phyloP scores from a whole-genome alignment of 2,888 invertebrate genomes.

The Drosophila formosana region DNA sequence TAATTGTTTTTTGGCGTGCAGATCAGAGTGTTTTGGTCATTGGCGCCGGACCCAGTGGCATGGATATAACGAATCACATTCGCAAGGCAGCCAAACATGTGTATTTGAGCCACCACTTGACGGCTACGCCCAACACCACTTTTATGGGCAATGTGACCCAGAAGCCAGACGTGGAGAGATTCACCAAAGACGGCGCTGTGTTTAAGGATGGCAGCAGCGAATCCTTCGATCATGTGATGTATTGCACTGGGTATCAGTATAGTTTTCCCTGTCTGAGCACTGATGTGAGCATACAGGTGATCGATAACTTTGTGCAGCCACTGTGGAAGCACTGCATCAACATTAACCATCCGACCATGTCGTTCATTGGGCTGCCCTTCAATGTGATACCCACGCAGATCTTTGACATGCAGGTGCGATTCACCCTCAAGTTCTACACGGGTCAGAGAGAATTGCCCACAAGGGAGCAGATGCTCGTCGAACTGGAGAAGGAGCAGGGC shows the following conservation, averaged over 20 bases:
- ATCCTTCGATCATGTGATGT: constrained; percentile 89
- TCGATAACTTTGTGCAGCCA: constrained; percentile 92
- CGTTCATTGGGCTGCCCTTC: constrained; percentile 92
- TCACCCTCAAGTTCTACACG: constrained; percentile 88
- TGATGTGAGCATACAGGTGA: constrained; percentile 89
- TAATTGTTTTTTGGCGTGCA: constrained; percentile 71
- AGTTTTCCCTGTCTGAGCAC: constrained; percentile 90
- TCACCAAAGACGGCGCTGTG: constrained; percentile 86
- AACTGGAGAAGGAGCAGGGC: constrained; percentile 88
- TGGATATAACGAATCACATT: constrained; percentile 90
- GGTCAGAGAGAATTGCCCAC: constrained; percentile 88
- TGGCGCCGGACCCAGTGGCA: constrained; percentile 95
- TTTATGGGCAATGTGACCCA: constrained; percentile 89
- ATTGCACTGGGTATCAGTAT: constrained; percentile 92
- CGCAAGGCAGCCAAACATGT: constrained; percentile 88
- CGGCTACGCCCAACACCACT: constrained; percentile 85
- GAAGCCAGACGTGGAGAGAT: constrained; percentile 87
- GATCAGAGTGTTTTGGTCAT: constrained; percentile 90
- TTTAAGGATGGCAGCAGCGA: constrained; percentile 89
- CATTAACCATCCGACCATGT: constrained; percentile 91
- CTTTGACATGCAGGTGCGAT: constrained; percentile 91
- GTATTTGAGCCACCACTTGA: constrained; percentile 89
- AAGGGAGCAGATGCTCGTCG: constrained; percentile 88
- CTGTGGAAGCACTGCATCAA: constrained; percentile 95
- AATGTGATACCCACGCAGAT: constrained; percentile 93